phyloP scores from a whole-genome alignment of 2,113 vertebrate genomes.

The Xenotilapia leptura region DNA sequence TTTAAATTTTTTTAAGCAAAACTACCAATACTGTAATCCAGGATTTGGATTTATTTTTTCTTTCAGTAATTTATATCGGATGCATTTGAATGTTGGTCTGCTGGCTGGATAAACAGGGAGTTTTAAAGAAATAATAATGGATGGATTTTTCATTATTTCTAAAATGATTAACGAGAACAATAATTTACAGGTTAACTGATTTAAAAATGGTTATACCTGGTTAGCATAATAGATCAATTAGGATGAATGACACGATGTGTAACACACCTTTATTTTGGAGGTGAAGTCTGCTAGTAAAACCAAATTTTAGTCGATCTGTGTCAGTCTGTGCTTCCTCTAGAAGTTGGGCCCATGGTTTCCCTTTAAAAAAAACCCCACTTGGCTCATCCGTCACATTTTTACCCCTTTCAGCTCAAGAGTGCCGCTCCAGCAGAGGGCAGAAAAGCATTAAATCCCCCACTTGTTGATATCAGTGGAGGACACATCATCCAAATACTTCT shows the following conservation, averaged over 20 bases:
- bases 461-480: neutral
- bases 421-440: conserved; percentile 64
- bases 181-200: neutral
- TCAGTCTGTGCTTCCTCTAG: neutral
- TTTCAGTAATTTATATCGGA: neutral
- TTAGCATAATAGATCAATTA: neutral
- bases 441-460: conserved; percentile 27
- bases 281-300: neutral
- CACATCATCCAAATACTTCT: neutral
- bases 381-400: neutral
- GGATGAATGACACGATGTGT: neutral
- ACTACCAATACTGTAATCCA: neutral
- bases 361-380: rapidly evolving
- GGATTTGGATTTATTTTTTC: neutral
- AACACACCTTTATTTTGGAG: neutral
- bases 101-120: neutral
- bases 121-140: neutral
- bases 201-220: neutral
- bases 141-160: neutral
- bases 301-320: neutral
- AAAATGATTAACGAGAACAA: neutral
- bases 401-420: neutral
- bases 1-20: neutral
- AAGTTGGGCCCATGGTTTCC: neutral
- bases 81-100: neutral